Evolutionary conservation across 2,888 invertebrate species (phyloP), one percentile per base, ranked within the genome.

Genomic region (Penaeus monodon): DNA sequence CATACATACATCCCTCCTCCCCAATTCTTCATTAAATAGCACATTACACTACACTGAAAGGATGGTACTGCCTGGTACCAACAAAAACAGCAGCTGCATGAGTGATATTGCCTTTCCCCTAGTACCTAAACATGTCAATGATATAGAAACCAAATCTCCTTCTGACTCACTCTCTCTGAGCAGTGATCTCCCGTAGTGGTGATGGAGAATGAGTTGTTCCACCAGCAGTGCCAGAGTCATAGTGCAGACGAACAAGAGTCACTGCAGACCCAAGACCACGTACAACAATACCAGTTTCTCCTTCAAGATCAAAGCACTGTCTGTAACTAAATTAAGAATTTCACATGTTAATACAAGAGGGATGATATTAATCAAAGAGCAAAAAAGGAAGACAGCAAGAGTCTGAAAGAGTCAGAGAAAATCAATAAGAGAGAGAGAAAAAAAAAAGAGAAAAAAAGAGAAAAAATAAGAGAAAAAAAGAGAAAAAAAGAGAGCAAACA

Each of bases 231-330:
- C 74, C 68, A 8, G 49, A 81, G 65, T 88, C 86, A 63, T 68
- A 88, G 65, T 78, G 83, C 24, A 82, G 81, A 24, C 90, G 87
- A 14, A 95, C 93, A 17, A 97, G 93, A 0, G 95, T 95, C 0
- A 97, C 96, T 0, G 96, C 96, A 1, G 97, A 97, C 91, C 99
- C 99, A 86, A 98, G 97, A 22, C 98, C 99, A 90, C 99, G 94
- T 0, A 98, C 98, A 1, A 99, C 98, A 82, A 99, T 97, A 0
- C 98, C 99, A 2, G 97, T 97, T 92, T 99, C 99, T 0, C 99
- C 99, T 93, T 99, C 99, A 91, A 99, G 93, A 93, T 99, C 99
- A 92, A 99, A 98, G 92, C 96, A 97, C 92, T 98, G 98, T 81
- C 95, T 95, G 92, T 98, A 99, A 6, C 95, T 95, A 91, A 14